Evolutionary conservation across 2,113 vertebrate genomes (phyloP), one percentile per base, ranked within the genome.

Genomic region (Lontra canadensis): DNA sequence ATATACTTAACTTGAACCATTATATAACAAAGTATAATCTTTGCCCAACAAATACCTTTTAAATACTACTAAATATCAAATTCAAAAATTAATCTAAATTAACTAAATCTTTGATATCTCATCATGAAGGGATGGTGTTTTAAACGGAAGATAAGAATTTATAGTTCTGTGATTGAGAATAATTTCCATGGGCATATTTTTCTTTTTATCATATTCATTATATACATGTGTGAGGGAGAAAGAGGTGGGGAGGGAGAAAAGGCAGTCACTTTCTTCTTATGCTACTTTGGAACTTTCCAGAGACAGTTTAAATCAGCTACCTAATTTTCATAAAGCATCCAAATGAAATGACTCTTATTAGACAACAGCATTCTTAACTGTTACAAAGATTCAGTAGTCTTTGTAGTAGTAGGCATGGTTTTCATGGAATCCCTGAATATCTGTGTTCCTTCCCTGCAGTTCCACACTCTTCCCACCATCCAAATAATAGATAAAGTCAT

Each of bases 401-500:
- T 52, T 52, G 49, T 5, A 52, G 49, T 52, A 52, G 49, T 52
- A 65, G 76, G 71, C 13, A 52, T 0, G 2, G 14, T 55, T 36
- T 31, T 36, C 26, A 42, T 3, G 31, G 42, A 82, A 73, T 82
- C 17, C 69, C 74, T 52, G 47, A 82, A 78, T 82, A 21, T 57
- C 63, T n/a, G 49, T 20, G n/a, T 17, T n/a, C 12, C 31, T 91
- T 81, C 13, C 23, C n/a, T 89, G n/a, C 2, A 90, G 47, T 80
- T 85, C 84, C 34, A 74, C 4, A 57, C 7, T 29, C 8, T 6
- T 4, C 18, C 36, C 52, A 49, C 69, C 65, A 13, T 74, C 29
- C 49, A 74, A 67, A 52, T 79, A 80, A 85, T 3, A 96, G 74
- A 95, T 85, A 78, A 93, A 90, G 88, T 88, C 88, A 65, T 92